phyloP scores from a whole-genome alignment of 2,113 vertebrate species.

The Prietella phreatophila region DNA sequence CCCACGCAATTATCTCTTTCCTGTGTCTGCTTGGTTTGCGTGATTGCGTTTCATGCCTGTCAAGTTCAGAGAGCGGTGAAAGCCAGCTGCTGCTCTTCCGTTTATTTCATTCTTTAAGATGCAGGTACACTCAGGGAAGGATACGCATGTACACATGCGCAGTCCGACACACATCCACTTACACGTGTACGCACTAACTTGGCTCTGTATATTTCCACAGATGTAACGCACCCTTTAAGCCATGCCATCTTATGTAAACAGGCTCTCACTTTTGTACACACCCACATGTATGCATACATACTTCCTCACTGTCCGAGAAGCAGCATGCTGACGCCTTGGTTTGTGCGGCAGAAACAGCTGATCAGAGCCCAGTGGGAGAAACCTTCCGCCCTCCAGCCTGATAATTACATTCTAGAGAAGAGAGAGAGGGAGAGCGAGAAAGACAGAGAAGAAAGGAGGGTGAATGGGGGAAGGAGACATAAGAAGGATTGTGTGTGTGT shows the following conservation, averaged over 20 bases:
- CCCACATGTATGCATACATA: constrained; percentile 25
- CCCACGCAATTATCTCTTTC: constrained; percentile 1
- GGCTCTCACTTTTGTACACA: constrained; percentile 11
- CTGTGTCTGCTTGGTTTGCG: background rate
- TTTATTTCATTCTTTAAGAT: constrained; percentile 56
- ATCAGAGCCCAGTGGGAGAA: constrained; percentile 54
- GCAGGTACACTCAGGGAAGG: constrained; percentile 11
- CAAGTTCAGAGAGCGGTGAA: constrained; percentile 55
- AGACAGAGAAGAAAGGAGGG: constrained; percentile 9
- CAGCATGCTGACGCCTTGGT: constrained; percentile 52
- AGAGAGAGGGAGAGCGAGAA: constrained; percentile 47
- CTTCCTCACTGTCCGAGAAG: constrained; percentile 30
- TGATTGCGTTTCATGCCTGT: constrained; percentile 18
- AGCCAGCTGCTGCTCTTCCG: constrained; percentile 66
- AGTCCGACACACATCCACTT: background rate
- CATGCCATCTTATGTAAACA: background rate
- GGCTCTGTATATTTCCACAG: background rate
- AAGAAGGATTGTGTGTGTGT: background rate
- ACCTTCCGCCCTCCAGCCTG: constrained; percentile 45
- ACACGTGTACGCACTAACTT: background rate
- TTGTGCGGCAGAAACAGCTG: constrained; percentile 60
- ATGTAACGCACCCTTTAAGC: background rate
- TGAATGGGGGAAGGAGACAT: background rate
- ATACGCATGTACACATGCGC: background rate
- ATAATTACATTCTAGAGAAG: constrained; percentile 60